These are phyloP conservation scores for Cheilosia grossa DNA, from an alignment of 2,888 invertebrate species.

Conservation along the genomic window DNA sequence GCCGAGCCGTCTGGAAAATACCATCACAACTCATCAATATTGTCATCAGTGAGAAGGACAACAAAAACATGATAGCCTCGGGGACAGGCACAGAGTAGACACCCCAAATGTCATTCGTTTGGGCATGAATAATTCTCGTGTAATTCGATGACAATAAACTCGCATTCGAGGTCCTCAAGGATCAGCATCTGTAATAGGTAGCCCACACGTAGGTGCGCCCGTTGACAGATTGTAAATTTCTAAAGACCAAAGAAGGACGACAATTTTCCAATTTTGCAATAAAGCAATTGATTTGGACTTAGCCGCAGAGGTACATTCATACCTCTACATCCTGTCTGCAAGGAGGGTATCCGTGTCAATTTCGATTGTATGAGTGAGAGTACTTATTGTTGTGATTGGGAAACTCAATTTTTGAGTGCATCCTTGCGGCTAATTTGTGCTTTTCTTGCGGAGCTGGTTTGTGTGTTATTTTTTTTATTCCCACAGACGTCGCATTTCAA, in stretches of 20 bases:
- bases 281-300: constrained; percentile 68
- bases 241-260: constrained; percentile 34
- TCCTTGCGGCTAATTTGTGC: constrained; percentile 70
- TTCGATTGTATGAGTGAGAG: constrained; percentile 30
- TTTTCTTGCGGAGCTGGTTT: neutral
- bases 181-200: constrained; percentile 18
- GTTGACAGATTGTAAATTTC: constrained; percentile 60
- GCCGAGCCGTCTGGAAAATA: constrained; percentile 35
- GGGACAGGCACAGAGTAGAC: constrained; percentile 29
- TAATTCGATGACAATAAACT: constrained; percentile 71
- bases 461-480: constrained; percentile 14
- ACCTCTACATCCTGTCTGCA: constrained; percentile 6
- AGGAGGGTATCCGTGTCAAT: constrained; percentile 32
- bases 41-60: constrained; percentile 63
- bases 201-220: constrained; percentile 51
- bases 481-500: neutral
- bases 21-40: constrained; percentile 64
- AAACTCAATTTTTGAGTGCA: constrained; percentile 66
- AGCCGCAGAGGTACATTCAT: neutral
- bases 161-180: constrained; percentile 53
- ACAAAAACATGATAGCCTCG: constrained; percentile 62
- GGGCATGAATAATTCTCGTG: constrained; percentile 71
- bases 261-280: constrained; percentile 61
- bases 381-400: constrained; percentile 47
- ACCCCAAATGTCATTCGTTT: constrained; percentile 60